Evolutionary conservation across 1,140 invertebrate species (phyloP), one percentile per base, ranked within the genome.

Genomic region (Portunus trituberculatus): DNA sequence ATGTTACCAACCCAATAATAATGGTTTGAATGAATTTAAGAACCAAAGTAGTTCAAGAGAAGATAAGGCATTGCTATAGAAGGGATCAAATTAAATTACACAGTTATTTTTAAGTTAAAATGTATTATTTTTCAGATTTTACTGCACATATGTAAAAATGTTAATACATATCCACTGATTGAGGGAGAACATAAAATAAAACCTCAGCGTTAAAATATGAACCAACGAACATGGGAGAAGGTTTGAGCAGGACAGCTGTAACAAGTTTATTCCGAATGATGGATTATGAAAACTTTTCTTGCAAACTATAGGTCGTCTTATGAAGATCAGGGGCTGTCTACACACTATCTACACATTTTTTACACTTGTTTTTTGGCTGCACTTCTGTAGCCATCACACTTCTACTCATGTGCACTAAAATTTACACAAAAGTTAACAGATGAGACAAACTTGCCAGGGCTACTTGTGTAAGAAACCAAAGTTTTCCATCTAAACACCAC

Each of bases 321-420:
- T 95, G 90, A 95, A 95, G 94, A 92, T 92, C 67, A 84, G 94
- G 94, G 89, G 82, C 48, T 94, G 87, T 95, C 94, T 95, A 95
- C 90, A 92, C 52, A 95, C 94, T 95, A 95, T 95, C 94, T 95
- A 95, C 94, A 95, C 94, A 92, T 95, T 95, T 92, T 94, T 95
- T 95, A 95, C 94, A 95, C 94, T 95, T 95, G 92, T 32, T 83
- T 95, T 95, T 52, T 87, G 94, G 94, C 93, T 94, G 88, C 93
- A 94, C 39, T 67, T 90, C 67, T 83, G 93, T 90, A 94, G 93
- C 93, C 93, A 94, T 94, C 94, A 95, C 94, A 92, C 90, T 95
- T 95, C 94, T 95, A 95, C 89, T 95, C 90, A 95, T 95, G 94
- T 95, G 94, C 93, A 94, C 94, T 95, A 95, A 95, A 92, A 95